Evolutionary conservation across 2,797 vertebrate species (phyloP).

Genomic region (Macropus fuliginosus): DNA sequence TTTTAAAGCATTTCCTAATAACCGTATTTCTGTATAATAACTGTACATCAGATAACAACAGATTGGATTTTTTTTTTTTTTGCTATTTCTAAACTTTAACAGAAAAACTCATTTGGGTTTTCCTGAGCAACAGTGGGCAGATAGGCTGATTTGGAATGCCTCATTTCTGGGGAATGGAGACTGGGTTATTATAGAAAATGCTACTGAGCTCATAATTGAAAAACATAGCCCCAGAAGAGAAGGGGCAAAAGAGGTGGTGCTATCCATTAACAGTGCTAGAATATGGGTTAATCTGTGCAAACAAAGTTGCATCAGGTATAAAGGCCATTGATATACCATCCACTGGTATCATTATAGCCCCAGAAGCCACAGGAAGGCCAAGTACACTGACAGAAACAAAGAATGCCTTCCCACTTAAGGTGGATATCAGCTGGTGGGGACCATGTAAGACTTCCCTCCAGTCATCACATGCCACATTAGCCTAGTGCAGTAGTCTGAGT

Average conservation of each 20-base stretch:
- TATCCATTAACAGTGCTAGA: neutral
- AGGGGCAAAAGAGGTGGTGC: neutral
- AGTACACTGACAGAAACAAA: slow-evolving; percentile 38
- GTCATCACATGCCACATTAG: slow-evolving; percentile 32
- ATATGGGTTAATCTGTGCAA: neutral
- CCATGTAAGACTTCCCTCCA: slow-evolving; percentile 6
- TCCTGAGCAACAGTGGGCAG: slow-evolving; percentile 20
- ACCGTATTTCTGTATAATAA: slow-evolving; percentile 32
- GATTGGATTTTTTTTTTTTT: neutral
- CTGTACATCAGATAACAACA: slow-evolving; percentile 38
- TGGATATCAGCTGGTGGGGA: slow-evolving; percentile 30
- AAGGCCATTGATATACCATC: neutral
- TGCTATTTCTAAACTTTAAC: slow-evolving; percentile 21
- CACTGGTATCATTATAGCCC: slow-evolving; percentile 25
- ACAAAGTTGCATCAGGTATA: neutral
- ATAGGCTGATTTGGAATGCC: neutral
- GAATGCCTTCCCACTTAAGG: slow-evolving; percentile 18
- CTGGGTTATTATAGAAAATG: neutral
- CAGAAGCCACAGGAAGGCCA: slow-evolving; percentile 7
- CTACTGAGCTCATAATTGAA: slow-evolving; percentile 29
- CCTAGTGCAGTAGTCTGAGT: slow-evolving; percentile 22
- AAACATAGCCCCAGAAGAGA: neutral
- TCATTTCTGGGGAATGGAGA: slow-evolving; percentile 45
- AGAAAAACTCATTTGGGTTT: slow-evolving; percentile 25
- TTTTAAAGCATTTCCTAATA: slow-evolving; percentile 11